Evolutionary conservation across 2,113 vertebrate genomes (phyloP), one percentile per base, ranked within the genome.

Genomic region (Falcunculus frontatus): DNA sequence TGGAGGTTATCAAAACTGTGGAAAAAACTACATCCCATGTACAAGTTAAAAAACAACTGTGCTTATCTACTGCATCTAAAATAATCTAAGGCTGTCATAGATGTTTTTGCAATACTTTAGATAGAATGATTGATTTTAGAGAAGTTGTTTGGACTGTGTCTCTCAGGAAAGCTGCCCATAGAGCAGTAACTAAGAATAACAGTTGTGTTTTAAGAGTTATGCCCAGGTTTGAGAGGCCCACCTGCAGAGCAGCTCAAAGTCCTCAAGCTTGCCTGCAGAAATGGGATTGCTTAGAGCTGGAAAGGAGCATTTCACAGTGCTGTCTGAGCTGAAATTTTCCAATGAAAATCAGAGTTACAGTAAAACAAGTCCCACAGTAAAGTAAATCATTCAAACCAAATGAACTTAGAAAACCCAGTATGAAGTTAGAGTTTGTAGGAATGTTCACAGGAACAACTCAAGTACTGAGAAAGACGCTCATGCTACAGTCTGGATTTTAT

Each of bases 1-100:
- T 68, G 72, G 93, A 97, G 94, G 93, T 96, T 96, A 97, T 90
- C 93, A 96, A 96, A 98, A 91, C 87, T 68, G 73, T 74, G 88
- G 72, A 44, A 63, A 93, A 87, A 84, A 76, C 83, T 77, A 83
- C 76, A 84, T 73, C 94, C 72, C 27, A 11, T 20, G 46, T 37
- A 90, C 67, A 70, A 96, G 80, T 92, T 79, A 84, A 84, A 94
- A 84, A 92, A 50, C 62, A 95, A 92, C 93, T 50, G 77, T 0
- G 0, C 35, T 81, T 87, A 89, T 81, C 88, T 77, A 42, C 62
- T 79, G 57, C 75, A 83, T 86, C 92, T 95, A 91, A 97, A 96
- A 95, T 90, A 91, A 80, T 92, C 89, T 77, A n/a, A 37, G 62
- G 73, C 73, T 95, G 91, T 96, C 94, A 62, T 53, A 67, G 73